Evolutionary conservation across 2,797 vertebrate species (phyloP), one percentile per base, ranked within the genome.

Genomic region (Anniella stebbinsi): DNA sequence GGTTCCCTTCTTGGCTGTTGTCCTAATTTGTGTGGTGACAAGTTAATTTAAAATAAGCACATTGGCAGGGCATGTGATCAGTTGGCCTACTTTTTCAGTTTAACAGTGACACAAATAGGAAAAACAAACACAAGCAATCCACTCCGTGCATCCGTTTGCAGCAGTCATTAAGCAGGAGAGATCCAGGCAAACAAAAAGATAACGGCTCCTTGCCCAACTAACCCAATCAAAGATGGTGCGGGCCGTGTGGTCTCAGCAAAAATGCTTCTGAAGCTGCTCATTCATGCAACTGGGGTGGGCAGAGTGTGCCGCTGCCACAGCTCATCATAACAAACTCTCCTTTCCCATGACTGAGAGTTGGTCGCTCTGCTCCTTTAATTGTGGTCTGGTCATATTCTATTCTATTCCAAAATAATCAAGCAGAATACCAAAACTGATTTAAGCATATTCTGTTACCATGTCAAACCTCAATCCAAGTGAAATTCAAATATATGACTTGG

Each of bases 21-120:
- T 81, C 80, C 87, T 72, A 82, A 82, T 82, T 54, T 73, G 69
- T 60, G 36, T 69, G 23, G 67, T 60, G 67, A 81, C 67, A 88
- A 82, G 78, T 88, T 88, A 73, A 88, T 88, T 75, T 73, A 10
- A 72, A 82, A 63, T 60, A 60, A 82, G 73, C 80, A 78, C 75
- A 87, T n/a, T 67, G 72, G 38, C 30, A 75, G 80, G 57, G n/a
- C 80, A 73, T 41, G 54, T 82, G 69, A 82, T 63, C 30, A 23
- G 30, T n/a, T 82, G 38, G 9, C 80, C 36, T 75, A 63, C 57
- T 87, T 78, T 38, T 87, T 66, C 51, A 3, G 51, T 87, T 67
- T n/a, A 80, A n/a, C 87, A 73, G 80, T 82, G 80, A 60, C 87
- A 88, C 78, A 82, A 88, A 72, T 60, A 73, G 30, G 69, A 45